A percentile compares a stretch with the other conserved stretches of the same genome.
These are phyloP conservation scores for Camponotus pennsylvanicus DNA, from an alignment of 1,140 invertebrate genomes.

Conservation along the genomic window DNA sequence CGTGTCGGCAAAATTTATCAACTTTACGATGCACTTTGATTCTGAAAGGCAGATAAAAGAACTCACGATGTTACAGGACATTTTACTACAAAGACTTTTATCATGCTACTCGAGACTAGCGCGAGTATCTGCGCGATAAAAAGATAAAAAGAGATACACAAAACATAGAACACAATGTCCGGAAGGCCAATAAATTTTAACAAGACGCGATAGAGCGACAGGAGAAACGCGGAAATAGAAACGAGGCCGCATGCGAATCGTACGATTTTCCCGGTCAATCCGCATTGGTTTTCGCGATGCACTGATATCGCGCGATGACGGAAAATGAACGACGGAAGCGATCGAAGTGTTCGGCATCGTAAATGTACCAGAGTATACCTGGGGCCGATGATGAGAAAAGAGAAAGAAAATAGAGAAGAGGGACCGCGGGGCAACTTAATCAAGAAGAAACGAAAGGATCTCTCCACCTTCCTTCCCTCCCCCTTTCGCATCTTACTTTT, in stretches of 20 bases:
- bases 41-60: constrained; percentile 18
- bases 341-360: constrained; percentile 4
- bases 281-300: constrained; percentile 12
- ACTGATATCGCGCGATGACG: constrained; percentile 8
- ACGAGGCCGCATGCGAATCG: constrained; percentile 4
- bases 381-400: constrained; percentile 47
- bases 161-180: neutral
- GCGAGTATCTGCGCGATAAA: constrained; percentile 6
- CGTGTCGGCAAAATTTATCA: constrained; percentile 20
- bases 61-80: neutral
- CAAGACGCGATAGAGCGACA: constrained; percentile 8
- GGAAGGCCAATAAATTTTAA: constrained; percentile 44
- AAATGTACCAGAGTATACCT: constrained; percentile 33
- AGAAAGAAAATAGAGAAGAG: constrained; percentile 27
- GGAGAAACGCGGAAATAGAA: neutral
- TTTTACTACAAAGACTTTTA: constrained; percentile 18
- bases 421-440: constrained; percentile 51
- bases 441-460: constrained; percentile 62
- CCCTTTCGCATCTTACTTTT: neutral
- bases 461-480: neutral
- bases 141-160: neutral
- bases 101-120: neutral
- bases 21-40: constrained; percentile 19
- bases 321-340: constrained; percentile 35
- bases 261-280: constrained; percentile 16